phyloP scores from a whole-genome alignment of 1,140 invertebrate species.

The Drosophila pruinosa region DNA sequence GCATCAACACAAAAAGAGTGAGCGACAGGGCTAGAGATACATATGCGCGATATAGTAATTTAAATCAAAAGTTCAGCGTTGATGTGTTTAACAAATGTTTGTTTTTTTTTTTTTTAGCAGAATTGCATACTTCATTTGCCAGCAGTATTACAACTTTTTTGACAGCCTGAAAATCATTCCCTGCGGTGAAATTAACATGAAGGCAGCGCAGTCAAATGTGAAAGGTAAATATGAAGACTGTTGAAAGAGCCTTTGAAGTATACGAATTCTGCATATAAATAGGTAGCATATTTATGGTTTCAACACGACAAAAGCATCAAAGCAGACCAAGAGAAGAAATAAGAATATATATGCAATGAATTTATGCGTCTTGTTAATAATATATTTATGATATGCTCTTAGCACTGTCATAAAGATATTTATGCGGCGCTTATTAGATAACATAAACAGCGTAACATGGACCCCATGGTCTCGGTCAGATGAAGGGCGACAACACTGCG shows the following conservation, averaged over 20 bases:
- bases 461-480: conserved; percentile 14
- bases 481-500: conserved; percentile 32
- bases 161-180: neutral
- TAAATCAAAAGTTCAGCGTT: conserved; percentile 14
- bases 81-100: conserved; percentile 32
- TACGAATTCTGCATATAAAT: neutral
- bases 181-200: neutral
- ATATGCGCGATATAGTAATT: neutral
- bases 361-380: conserved; percentile 21
- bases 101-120: too few relatives aligned
- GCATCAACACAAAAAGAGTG: conserved; percentile 4
- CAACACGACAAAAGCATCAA: neutral
- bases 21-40: neutral
- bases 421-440: conserved; percentile 61
- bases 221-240: neutral
- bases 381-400: conserved; percentile 56
- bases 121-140: conserved; percentile 11
- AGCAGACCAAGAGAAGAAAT: neutral
- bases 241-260: neutral
- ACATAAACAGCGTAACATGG: conserved; percentile 56
- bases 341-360: conserved; percentile 44
- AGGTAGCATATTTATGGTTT: neutral
- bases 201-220: neutral
- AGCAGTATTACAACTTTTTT: neutral
- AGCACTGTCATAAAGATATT: conserved; percentile 50